A percentile compares a stretch with the other conserved stretches of the same genome.
phyloP scores from a whole-genome alignment of 2,888 invertebrate genomes.

The Lysandra bellargus region DNA sequence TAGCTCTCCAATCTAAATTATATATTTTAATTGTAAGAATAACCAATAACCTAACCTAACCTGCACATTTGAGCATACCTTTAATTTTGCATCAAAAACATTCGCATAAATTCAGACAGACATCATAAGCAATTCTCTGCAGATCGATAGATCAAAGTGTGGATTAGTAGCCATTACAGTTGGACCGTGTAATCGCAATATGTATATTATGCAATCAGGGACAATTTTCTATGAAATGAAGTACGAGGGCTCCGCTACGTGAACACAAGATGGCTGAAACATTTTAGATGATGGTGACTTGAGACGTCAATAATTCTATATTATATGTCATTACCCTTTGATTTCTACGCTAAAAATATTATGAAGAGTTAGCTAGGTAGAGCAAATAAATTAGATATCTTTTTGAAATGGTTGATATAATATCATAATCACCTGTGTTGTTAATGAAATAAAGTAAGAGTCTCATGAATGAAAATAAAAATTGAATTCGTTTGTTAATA shows the following conservation, averaged over 20 bases:
- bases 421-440: too few relatives aligned
- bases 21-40: too few relatives aligned
- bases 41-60: too few relatives aligned
- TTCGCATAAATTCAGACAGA: neutral
- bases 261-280: slow-evolving; percentile 30
- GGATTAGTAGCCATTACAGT: slow-evolving; percentile 24
- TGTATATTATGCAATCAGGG: slow-evolving; percentile 28
- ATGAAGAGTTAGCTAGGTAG: neutral
- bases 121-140: neutral
- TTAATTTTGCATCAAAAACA: too few relatives aligned
- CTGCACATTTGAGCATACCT: too few relatives aligned
- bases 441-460: too few relatives aligned
- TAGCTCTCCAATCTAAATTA: too few relatives aligned
- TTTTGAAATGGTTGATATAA: neutral
- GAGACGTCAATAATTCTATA: slow-evolving; percentile 15
- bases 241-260: slow-evolving; percentile 35
- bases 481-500: too few relatives aligned
- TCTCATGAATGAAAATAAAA: too few relatives aligned
- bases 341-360: neutral
- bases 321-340: slow-evolving; percentile 17
- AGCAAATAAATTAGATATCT: neutral
- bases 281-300: slow-evolving; percentile 30
- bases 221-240: slow-evolving; percentile 32
- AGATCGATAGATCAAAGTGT: slow-evolving; percentile 9
- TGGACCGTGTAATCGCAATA: slow-evolving; percentile 5